phyloP scores from a whole-genome alignment of 2,888 invertebrate genomes.

The Amblyjoppa fuscipennis region DNA sequence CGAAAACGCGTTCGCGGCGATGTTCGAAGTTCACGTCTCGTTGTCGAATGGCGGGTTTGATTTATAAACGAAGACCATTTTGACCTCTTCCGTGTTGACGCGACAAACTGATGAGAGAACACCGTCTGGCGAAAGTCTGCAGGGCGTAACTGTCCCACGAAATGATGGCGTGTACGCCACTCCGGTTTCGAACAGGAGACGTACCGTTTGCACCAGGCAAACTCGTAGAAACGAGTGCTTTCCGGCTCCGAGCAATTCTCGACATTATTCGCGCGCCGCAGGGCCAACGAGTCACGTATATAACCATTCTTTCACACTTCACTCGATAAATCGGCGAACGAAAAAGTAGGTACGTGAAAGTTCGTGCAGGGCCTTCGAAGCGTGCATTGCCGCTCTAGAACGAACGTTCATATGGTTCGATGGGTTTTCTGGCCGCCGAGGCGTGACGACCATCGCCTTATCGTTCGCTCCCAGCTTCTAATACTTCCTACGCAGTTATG shows the following conservation, averaged over 20 bases:
- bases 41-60: not conserved
- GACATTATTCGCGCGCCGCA: conserved; percentile 19
- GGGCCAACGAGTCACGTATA: conserved; percentile 7
- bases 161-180: not conserved
- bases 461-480: conserved; percentile 70
- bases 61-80: not conserved
- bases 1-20: not conserved
- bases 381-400: not conserved
- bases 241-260: conserved; percentile 2
- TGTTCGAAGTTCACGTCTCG: not conserved
- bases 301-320: conserved; percentile 27
- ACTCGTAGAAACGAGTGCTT: conserved; percentile 11
- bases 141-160: not conserved
- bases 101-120: not conserved
- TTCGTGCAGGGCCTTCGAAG: conserved; percentile 12
- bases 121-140: not conserved
- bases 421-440: conserved; percentile 65
- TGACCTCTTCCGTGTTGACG: not conserved
- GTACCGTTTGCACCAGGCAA: conserved; percentile 1
- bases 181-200: not conserved
- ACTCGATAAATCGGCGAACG: conserved; percentile 29
- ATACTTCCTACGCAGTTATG: conserved; percentile 58
- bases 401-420: conserved; percentile 43
- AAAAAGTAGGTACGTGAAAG: conserved; percentile 19
- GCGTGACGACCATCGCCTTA: conserved; percentile 70